Base-by-base conservation (phyloP, 2,888 invertebrate genomes). In the Junonia oenone region DNA sequence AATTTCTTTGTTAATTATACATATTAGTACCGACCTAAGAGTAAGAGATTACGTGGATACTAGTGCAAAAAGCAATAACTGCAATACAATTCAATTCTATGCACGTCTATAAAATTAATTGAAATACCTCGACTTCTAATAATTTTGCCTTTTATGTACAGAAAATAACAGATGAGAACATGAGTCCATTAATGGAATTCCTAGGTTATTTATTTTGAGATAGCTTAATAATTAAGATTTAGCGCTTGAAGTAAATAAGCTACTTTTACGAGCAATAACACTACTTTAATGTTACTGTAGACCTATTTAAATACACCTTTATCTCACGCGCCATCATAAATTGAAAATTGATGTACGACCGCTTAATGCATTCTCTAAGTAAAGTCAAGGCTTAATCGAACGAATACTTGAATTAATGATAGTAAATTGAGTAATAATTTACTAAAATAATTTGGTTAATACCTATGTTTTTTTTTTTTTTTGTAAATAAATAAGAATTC, bases 141-240 rank as follows among this genome's bases (percentile, higher is more conserved):
- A 37, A 14, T 37, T 3, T 8, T 6, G 26, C 13, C 13, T 26
- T 55, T 60, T 55, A 58, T 52, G 48, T 50, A 35, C 27, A 35
- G 29, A 35, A 55, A 60, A 58, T 54, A 48, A 57, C 48, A 48
- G 45, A 27, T 33, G 11, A 27, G 19, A 15, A 52, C 51, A 57
- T 51, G 17, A 46, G 46, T 52, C 19, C 15, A 58, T 58, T 46
- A 50, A 40, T 17, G 19, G 31, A 31, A 48, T 55, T 54, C 37
- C 43, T 54, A 54, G 62, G 68, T 63, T 71, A 75, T 77, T 76
- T 76, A 72, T 71, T 71, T 73, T 71, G 66, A 72, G 71, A 75
- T 76, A 74, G 71, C 76, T 78, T 76, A 77, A 77, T 78, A 75
- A 72, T 70, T 68, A 62, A 69, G 66, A 75, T 73, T 78, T 78